These are phyloP conservation scores for Acrossocheilus fasciatus DNA, from an alignment of 2,797 vertebrate species.

Conservation along the genomic window DNA sequence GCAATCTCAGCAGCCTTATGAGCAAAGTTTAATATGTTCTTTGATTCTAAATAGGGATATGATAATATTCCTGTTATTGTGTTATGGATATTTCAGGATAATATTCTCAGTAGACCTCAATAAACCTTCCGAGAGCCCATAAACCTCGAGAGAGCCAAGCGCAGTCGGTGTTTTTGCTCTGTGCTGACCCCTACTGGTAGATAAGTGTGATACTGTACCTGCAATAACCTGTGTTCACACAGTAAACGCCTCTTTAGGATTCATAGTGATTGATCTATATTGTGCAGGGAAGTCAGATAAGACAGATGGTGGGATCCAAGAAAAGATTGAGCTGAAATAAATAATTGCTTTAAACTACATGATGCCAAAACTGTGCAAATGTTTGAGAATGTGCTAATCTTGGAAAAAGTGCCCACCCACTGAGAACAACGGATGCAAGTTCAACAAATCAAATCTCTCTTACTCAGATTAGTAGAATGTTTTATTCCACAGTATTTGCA, in stretches of 20 bases:
- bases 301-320: neutral
- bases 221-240: neutral
- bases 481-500: neutral
- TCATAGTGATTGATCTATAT: neutral
- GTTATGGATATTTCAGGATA: conserved; percentile 28
- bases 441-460: conserved; percentile 18
- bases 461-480: neutral
- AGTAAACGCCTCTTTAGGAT: neutral
- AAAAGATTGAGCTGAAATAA: conserved; percentile 15
- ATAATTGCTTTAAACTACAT: conserved; percentile 17
- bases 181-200: conserved; percentile 78
- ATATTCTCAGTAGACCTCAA: conserved; percentile 42
- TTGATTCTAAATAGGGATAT: neutral
- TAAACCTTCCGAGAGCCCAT: conserved; percentile 49
- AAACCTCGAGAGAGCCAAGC: conserved; percentile 44
- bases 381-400: conserved; percentile 39
- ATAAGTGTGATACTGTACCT: neutral
- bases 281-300: neutral
- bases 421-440: conserved; percentile 43
- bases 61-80: conserved; percentile 5
- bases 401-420: conserved; percentile 11
- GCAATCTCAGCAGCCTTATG: neutral
- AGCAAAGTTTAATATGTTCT: conserved; percentile 19
- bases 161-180: conserved; percentile 60
- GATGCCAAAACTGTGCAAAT: conserved; percentile 25